Percentiles rank a stretch among this genome's conserved stretches.
Conservation (phyloP, 2,888 invertebrate species). For the Pelosia muscerda region DNA sequence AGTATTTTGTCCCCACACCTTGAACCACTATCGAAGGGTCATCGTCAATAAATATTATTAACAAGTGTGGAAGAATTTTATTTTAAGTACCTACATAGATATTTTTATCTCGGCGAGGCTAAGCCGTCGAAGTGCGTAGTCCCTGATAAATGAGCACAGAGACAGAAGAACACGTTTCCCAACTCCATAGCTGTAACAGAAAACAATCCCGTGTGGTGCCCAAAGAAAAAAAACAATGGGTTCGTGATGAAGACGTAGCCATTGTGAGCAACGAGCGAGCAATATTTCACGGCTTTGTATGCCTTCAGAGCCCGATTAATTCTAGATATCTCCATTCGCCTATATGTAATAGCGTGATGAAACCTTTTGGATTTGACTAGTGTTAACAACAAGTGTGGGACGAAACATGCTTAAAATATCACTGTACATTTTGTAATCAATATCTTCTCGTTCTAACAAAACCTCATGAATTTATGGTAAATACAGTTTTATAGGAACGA, state of each 20-base stretch:
- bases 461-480: constrained; percentile 2
- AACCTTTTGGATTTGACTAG: constrained; percentile 77
- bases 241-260: constrained; percentile 86
- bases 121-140: constrained; percentile 54
- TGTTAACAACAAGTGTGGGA: constrained; percentile 75
- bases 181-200: constrained; percentile 75
- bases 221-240: constrained; percentile 84
- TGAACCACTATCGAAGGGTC: constrained; percentile 40
- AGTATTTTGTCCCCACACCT: constrained; percentile 33
- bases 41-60: constrained; percentile 51
- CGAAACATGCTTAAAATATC: constrained; percentile 57
- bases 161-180: constrained; percentile 79
- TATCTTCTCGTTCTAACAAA: constrained; percentile 33
- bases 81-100: constrained; percentile 49
- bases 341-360: constrained; percentile 82
- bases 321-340: constrained; percentile 86
- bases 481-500: background rate
- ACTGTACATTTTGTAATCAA: constrained; percentile 45
- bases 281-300: constrained; percentile 86
- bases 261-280: constrained; percentile 84
- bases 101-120: constrained; percentile 59
- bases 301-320: constrained; percentile 84
- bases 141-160: constrained; percentile 73
- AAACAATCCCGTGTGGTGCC: constrained; percentile 82
- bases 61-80: constrained; percentile 53